Base-by-base conservation (phyloP, 2,888 invertebrate species). In the Ophion costatus region DNA sequence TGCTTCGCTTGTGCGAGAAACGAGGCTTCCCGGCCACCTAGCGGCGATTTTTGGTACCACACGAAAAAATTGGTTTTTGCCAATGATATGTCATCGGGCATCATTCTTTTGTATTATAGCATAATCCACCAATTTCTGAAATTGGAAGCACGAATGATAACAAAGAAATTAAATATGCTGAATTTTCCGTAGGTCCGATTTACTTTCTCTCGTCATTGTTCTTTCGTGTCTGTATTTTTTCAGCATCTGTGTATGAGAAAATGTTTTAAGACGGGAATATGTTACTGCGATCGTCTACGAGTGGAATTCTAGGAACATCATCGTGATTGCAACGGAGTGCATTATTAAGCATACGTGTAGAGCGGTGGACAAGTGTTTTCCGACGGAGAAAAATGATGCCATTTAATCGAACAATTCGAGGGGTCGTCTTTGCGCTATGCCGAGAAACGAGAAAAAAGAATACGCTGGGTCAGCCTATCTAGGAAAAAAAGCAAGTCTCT, bases 361-460 rank as follows among this genome's bases (percentile, higher is more conserved):
- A 24, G 29, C 22, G n/a, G 33, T 20, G 14, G 56, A 70, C 57
- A 88, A 89, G 76, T 79, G 83, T 70, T 89, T 63, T 61, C 29
- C 45, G 78, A 70, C 70, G 51, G 63, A 64, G 90, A 91, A 90
- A 89, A 91, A 90, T 89, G 88, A 83, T 83, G 90, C 89, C 89
- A 91, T 90, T 91, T 91, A 89, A 90, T 90, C 90, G 90, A 90
- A 88, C 89, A 87, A 91, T 90, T 90, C 88, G 89, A 88, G 88
- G 87, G 83, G 83, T 86, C 84, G 22, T 78, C 64, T 76, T 83
- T 80, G 77, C 57, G 56, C 83, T 71, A 57, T 24, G 17, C 42
- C 57, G 75, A 63, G 22, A 33, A 14, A 57, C 17, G 45, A 42
- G 17, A 57, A 64, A 22, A n/a, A 74, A 2, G 14, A 69, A 78